Evolutionary conservation across 1,140 invertebrate genomes (phyloP).

Genomic region (Tachypleus tridentatus): DNA sequence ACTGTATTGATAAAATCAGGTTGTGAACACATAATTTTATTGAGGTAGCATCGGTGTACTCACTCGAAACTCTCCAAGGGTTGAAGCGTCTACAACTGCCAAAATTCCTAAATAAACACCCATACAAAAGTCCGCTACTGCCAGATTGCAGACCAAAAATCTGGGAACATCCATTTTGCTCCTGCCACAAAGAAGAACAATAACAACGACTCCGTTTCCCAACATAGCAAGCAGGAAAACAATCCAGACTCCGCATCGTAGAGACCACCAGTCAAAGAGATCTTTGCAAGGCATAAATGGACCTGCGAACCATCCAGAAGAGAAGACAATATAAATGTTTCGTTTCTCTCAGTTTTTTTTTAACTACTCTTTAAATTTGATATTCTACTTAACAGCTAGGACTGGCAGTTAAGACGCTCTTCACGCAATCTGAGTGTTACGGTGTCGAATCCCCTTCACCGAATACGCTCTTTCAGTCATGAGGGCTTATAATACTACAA

Average conservation of each 20-base stretch:
- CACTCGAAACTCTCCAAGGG: constrained; percentile 74
- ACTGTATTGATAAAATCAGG: too few relatives aligned
- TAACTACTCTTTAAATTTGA: too few relatives aligned
- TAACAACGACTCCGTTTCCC: constrained; percentile 88
- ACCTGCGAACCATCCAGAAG: constrained; percentile 43
- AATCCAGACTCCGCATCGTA: constrained; percentile 91
- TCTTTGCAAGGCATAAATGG: constrained; percentile 93
- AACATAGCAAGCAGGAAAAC: constrained; percentile 89
- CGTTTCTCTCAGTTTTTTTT: not conserved
- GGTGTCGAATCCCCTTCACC: too few relatives aligned
- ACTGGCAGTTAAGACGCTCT: too few relatives aligned
- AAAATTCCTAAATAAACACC: constrained; percentile 88
- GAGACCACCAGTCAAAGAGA: constrained; percentile 94
- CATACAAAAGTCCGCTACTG: constrained; percentile 92
- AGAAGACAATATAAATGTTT: not conserved
- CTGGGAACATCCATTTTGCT: constrained; percentile 91
- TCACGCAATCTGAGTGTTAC: too few relatives aligned
- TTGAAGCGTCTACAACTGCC: constrained; percentile 92
- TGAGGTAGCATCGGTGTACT: not conserved
- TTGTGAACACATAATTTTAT: too few relatives aligned
- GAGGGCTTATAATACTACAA: too few relatives aligned
- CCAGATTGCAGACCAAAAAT: constrained; percentile 95
- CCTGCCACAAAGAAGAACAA: constrained; percentile 80
- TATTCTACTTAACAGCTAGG: too few relatives aligned
- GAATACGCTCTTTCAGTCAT: too few relatives aligned